Evolutionary conservation across 64 coral and sea anemone species (phyloP), one percentile per base, ranked within the genome.

Genomic region (Dendronephthya gigantea): DNA sequence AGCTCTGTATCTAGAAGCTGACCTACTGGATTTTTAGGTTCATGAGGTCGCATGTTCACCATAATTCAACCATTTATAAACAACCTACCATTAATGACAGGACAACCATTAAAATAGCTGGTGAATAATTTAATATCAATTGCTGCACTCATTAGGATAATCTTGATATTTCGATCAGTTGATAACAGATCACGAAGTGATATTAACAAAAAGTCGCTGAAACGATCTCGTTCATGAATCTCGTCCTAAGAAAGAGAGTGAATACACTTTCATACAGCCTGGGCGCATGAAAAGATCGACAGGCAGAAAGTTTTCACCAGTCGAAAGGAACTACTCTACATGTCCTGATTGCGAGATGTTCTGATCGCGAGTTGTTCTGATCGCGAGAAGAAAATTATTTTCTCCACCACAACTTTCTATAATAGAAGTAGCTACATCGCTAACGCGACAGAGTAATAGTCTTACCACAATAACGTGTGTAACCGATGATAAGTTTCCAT

Each of bases 391-490:
- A 83, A 0, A 48, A 41, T 23, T 12, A 83, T 48, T 17, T 17
- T 83, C 47, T 25, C 7, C 50, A n/a, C n/a, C n/a, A n/a, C n/a
- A n/a, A n/a, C n/a, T n/a, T n/a, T n/a, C n/a, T n/a, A n/a, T n/a
- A n/a, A n/a, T n/a, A n/a, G n/a, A n/a, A n/a, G n/a, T n/a, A n/a
- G n/a, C n/a, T n/a, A n/a, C n/a, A n/a, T n/a, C n/a, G n/a, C n/a
- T n/a, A n/a, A n/a, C n/a, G n/a, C n/a, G n/a, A n/a, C n/a, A n/a
- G n/a, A n/a, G n/a, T n/a, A 52, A 52, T 16, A 52, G 23, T 52
- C 94, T 87, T 88, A 98, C 95, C 88, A 98, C 95, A 50, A 98
- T 88, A 85, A 98, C 87, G 84, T 98, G 95, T 6, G 95, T 98
- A 31, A 98, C 83, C 48, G 86, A 98, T 5, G 92, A 93, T 0